phyloP scores from a whole-genome alignment of 2,888 invertebrate genomes.

The Heteromurus nitidus region DNA sequence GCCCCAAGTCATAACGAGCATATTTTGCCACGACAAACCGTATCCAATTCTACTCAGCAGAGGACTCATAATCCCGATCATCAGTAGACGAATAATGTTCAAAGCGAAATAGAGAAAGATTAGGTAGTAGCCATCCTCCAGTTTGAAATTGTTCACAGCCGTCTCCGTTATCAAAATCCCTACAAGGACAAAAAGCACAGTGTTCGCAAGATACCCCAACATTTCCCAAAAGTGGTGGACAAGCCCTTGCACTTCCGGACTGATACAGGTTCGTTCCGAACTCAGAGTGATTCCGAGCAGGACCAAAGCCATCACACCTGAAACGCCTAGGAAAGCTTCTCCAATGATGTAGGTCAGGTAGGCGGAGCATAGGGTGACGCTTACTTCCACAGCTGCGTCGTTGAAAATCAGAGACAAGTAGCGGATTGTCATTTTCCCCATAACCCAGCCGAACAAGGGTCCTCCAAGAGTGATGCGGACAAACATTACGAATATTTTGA shows the following conservation, averaged over 20 bases:
- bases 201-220: conserved; percentile 78
- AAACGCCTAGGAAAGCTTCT: conserved; percentile 75
- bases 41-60: conserved; percentile 79
- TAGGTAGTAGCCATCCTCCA: conserved; percentile 78
- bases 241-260: conserved; percentile 76
- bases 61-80: conserved; percentile 78
- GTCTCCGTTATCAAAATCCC: conserved; percentile 80
- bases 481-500: conserved; percentile 51
- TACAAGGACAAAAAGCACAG: conserved; percentile 80
- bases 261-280: conserved; percentile 76
- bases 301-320: conserved; percentile 77
- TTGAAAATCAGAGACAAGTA: conserved; percentile 75
- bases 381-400: conserved; percentile 76
- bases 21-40: conserved; percentile 79
- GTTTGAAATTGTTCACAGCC: conserved; percentile 77
- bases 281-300: conserved; percentile 76
- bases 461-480: conserved; percentile 62
- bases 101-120: conserved; percentile 76
- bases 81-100: conserved; percentile 76
- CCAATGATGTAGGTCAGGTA: conserved; percentile 76
- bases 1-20: conserved; percentile 75
- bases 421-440: conserved; percentile 75
- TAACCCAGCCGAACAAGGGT: conserved; percentile 75
- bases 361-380: conserved; percentile 76
- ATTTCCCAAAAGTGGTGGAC: conserved; percentile 76